Evolutionary conservation across 2,888 invertebrate species (phyloP), one percentile per base, ranked within the genome.

Genomic region (Gandaritis pyraliata): DNA sequence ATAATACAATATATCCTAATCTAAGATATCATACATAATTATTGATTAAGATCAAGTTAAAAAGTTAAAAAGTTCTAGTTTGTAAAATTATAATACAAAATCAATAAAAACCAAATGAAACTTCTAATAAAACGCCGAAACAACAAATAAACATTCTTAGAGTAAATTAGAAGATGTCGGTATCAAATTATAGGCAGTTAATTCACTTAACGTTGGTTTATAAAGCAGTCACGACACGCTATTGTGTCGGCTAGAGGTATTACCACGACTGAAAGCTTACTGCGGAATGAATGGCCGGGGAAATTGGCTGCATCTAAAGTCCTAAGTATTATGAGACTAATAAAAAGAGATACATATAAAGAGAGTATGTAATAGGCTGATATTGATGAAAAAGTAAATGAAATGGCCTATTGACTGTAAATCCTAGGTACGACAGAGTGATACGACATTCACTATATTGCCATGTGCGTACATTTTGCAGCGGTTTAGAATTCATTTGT

Each of bases 91-190:
- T n/a, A 3, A 18, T 41, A 30, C 15, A 30, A 49, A 48, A 49
- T 15, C 43, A 33, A 49, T 43, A 43, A 57, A 49, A 12, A 45
- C 41, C n/a, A 29, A n/a, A 49, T n/a, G 4, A 29, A 43, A 45
- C 23, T 13, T 43, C 16, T 18, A 30, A 41, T 48, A 53, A 59
- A 49, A 49, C 41, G 13, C 33, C 13, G 41, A 41, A 23, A 43
- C 47, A 52, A 16, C 46, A 55, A 61, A 55, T 50, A 51, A 49
- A 55, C 41, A 66, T 68, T 61, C 58, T 62, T 58, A 62, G 57
- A 49, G 58, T 61, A 70, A 72, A 74, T 70, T 70, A 72, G 70
- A 71, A 68, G 58, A 68, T 67, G 66, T 65, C 61, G 41, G 63
- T 47, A 50, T 64, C 67, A 64, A 73, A 70, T 66, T 65, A 70